Evolutionary conservation across 2,797 vertebrate species (phyloP).

Genomic region (Sarcophilus harrisii): DNA sequence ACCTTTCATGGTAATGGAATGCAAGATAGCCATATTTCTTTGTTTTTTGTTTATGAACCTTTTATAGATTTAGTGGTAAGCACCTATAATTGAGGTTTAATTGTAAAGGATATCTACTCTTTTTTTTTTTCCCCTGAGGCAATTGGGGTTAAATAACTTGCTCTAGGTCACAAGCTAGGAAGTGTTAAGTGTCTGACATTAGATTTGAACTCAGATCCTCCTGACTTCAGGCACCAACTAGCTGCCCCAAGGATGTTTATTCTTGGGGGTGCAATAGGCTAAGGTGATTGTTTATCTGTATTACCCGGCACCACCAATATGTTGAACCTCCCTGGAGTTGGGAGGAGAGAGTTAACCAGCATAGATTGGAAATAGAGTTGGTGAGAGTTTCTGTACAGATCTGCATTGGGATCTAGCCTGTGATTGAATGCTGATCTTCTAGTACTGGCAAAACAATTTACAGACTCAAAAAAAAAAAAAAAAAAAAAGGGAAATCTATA

Average conservation of each 20-base stretch:
- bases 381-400: not conserved
- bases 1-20: not conserved
- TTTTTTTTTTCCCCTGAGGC: no score
- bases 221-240: no score
- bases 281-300: not conserved
- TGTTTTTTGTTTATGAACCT: not conserved
- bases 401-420: not conserved
- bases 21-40: conserved; percentile 13
- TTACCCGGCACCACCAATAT: not conserved
- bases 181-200: no score
- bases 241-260: not conserved
- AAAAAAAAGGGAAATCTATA: not conserved
- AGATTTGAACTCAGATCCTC: no score
- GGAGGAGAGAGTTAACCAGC: not conserved
- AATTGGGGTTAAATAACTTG: no score
- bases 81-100: not conserved
- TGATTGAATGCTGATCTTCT: not conserved
- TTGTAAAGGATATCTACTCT: not conserved
- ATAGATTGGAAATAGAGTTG: not conserved
- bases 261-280: not conserved
- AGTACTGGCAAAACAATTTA: not conserved
- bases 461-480: no score
- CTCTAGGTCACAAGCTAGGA: no score
- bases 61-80: not conserved
- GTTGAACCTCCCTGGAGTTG: not conserved